Evolutionary conservation across 2,113 vertebrate species (phyloP).

Genomic region (Pimephales promelas): DNA sequence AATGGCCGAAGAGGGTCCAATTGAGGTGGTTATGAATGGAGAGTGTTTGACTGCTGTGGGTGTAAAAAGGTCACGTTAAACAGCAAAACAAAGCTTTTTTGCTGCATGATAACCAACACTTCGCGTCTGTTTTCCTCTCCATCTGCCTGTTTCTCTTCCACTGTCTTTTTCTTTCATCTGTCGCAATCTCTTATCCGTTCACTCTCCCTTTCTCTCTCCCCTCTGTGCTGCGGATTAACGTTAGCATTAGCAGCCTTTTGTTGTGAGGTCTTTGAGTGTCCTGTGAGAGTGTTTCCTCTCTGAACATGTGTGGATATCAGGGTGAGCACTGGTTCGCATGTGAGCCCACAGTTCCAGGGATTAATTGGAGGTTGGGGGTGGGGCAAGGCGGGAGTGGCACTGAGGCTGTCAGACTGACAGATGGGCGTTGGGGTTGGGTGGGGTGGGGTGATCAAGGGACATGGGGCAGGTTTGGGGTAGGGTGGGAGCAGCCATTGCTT

Average conservation of each 20-base stretch:
- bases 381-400: conserved; percentile 30
- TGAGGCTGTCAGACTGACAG: conserved; percentile 71
- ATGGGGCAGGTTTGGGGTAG: not conserved
- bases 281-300: conserved; percentile 24
- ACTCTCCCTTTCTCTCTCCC: conserved; percentile 28
- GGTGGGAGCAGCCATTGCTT: not conserved
- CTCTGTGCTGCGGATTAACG: conserved; percentile 25
- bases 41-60: not conserved
- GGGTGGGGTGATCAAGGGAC: conserved; percentile 38
- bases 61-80: not conserved
- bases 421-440: conserved; percentile 63
- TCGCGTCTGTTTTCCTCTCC: conserved; percentile 22
- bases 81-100: not conserved
- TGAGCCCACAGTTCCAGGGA: conserved; percentile 48
- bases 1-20: not conserved
- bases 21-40: not conserved
- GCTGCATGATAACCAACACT: not conserved
- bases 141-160: conserved; percentile 11
- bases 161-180: conserved; percentile 11
- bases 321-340: conserved; percentile 46
- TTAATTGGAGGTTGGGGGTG: conserved; percentile 44
- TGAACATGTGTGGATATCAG: not conserved
- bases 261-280: not conserved
- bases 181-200: conserved; percentile 6
- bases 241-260: conserved; percentile 26